Evolutionary conservation across 53 echinoderm and acorn worm genomes (phyloP), one percentile per base, ranked within the genome.

Genomic region (Henricia sp.): DNA sequence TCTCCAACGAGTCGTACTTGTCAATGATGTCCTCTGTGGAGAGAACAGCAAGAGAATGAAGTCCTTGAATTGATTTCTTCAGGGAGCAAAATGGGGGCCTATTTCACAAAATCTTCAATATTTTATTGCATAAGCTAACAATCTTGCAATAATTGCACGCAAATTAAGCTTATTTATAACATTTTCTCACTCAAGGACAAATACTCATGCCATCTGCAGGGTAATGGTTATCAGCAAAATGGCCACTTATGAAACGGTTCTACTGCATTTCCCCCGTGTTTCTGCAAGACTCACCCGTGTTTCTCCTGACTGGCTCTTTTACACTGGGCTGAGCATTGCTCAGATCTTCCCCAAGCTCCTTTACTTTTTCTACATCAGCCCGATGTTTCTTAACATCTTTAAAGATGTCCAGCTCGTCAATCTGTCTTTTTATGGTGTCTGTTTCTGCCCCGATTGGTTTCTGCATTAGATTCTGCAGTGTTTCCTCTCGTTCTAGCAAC

Each of bases 381-480:
- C 85, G 83, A 65, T 91, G 96, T 58, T 87, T 83, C 55, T 89
- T 77, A 50, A 96, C 93, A 19, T 93, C 96, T 60, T 91, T 86
- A 86, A 96, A 96, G 56, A 74, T 82, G 37, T 87, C 82, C 55
- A 96, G 65, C 72, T 95, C 86, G 57, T 99, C 95, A 29, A 99
- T 74, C 83, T 99, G 99, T 41, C 83, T 63, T 63, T 91, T 89
- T 77, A 99, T 94, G 71, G 85, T 88, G 42, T 83, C 92, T 0
- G 99, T 92, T 87, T 95, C 94, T 0, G 95, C 99, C 0, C 90
- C 90, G 38, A 95, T 82, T 13, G 99, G 95, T 62, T 99, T 95
- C 39, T 84, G 85, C 26, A 91, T 80, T 25, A 94, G 83, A 12
- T 65, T 65, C 13, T 72, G 57, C 57, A 93, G 60, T 27, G 77